Conservation (phyloP, 2,797 vertebrate genomes). For the Ctenopoma multispine region DNA sequence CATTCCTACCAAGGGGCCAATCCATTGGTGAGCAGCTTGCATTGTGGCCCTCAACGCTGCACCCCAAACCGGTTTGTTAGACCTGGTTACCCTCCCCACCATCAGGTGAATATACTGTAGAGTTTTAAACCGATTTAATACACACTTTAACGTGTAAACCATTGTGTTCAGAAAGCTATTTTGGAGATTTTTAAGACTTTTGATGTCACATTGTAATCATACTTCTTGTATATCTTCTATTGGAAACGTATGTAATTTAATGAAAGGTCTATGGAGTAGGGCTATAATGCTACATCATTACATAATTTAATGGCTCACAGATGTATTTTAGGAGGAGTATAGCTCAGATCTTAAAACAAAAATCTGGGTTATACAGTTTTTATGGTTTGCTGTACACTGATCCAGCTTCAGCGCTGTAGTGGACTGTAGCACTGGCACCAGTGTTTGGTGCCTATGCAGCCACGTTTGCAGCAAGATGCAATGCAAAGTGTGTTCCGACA, state of each 20-base stretch:
- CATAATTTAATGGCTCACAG: not conserved
- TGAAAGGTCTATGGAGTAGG: not conserved
- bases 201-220: not conserved
- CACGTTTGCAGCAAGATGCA: too few relatives aligned
- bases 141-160: not conserved
- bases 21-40: not conserved
- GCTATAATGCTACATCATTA: not conserved
- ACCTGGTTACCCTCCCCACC: not conserved
- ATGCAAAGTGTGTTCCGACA: too few relatives aligned
- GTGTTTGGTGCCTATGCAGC: too few relatives aligned
- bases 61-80: not conserved
- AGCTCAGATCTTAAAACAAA: constrained; percentile 17
- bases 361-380: too few relatives aligned
- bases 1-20: not conserved
- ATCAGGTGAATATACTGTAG: constrained; percentile 28
- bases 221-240: not conserved
- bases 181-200: not conserved
- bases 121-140: not conserved
- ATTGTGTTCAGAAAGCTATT: not conserved
- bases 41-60: not conserved
- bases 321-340: constrained; percentile 4
- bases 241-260: not conserved
- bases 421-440: too few relatives aligned
- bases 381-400: too few relatives aligned
- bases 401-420: too few relatives aligned